Evolutionary conservation across 2,888 invertebrate species (phyloP), one percentile per base, ranked within the genome.

Genomic region (Timema cristinae): DNA sequence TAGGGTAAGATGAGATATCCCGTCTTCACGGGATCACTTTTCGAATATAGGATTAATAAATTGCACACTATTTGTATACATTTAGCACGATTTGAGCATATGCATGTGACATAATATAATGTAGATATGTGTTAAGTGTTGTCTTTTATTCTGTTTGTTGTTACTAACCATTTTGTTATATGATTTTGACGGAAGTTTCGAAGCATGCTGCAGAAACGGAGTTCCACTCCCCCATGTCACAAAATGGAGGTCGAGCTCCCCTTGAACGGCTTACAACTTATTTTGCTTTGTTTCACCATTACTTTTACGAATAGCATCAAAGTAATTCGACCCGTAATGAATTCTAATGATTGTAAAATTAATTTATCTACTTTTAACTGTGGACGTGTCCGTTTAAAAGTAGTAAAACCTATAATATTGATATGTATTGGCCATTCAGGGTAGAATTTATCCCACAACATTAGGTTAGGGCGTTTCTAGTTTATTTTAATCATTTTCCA

Each of bases 171-270:
- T 66, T 69, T 72, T 70, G 71, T 69, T 71, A 70, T 61, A 52
- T 71, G 59, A 59, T 71, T 75, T 75, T 75, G 75, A 74, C 73
- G 73, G 73, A 71, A 73, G 73, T 71, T 75, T 73, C 67, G 73
- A 73, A 76, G 76, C 76, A 76, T 76, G 76, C 76, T 76, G 75
- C 75, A 73, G 71, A 67, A 74, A 75, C 75, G 73, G 74, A 74
- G 73, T 74, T 76, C 75, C 76, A 76, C 76, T 76, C 76, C 76
- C 76, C 76, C 76, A 75, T 75, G 75, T 74, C 76, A 76, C 76
- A 76, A 76, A 76, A 76, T 76, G 76, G 76, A 76, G 75, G 76
- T 75, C 76, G 76, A 71, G 73, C 73, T 75, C 75, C 76, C 74
- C 75, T 75, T 75, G 75, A 73, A 74, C 73, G 75, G 74, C 75